phyloP scores from a whole-genome alignment of 2,113 vertebrate genomes.

The Oncorhynchus clarkii region DNA sequence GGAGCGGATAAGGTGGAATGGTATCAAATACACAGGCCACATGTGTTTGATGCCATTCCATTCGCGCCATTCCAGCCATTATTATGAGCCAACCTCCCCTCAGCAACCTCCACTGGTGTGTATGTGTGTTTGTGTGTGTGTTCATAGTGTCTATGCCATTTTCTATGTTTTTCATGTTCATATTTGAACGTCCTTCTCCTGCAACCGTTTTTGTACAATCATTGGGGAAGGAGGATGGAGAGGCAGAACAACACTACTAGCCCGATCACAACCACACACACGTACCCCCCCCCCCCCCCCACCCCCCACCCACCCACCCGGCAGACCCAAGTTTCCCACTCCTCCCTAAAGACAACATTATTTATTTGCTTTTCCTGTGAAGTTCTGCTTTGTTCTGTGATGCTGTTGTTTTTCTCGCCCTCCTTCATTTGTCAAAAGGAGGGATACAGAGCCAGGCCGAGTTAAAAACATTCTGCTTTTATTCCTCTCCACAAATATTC shows the following conservation, averaged over 20 bases:
- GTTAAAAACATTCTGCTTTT: too few relatives aligned
- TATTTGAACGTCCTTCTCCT: background rate
- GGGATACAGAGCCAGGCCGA: background rate
- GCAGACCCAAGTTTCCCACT: slow-evolving; percentile 2
- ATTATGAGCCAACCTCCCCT: too few relatives aligned
- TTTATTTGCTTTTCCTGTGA: slow-evolving; percentile 22
- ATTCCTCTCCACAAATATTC: background rate
- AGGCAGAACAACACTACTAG: slow-evolving; percentile 30
- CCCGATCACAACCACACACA: background rate
- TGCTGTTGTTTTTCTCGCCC: slow-evolving; percentile 13
- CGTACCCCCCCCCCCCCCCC: background rate
- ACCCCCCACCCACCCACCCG: background rate
- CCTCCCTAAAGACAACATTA: slow-evolving; percentile 30
- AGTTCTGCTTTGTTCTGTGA: slow-evolving; percentile 25
- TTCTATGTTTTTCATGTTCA: background rate
- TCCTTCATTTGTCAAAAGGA: slow-evolving; percentile 5
- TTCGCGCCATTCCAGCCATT: too few relatives aligned
- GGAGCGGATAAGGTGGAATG: too few relatives aligned
- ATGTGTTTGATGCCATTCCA: too few relatives aligned
- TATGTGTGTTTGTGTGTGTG: background rate
- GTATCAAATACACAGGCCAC: too few relatives aligned
- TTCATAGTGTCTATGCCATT: background rate
- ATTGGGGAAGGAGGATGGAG: slow-evolving; percentile 16
- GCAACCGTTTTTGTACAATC: background rate
- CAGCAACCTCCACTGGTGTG: too few relatives aligned